Conservation (phyloP, 2,888 invertebrate species). For the Drosophila kuntzei region DNA sequence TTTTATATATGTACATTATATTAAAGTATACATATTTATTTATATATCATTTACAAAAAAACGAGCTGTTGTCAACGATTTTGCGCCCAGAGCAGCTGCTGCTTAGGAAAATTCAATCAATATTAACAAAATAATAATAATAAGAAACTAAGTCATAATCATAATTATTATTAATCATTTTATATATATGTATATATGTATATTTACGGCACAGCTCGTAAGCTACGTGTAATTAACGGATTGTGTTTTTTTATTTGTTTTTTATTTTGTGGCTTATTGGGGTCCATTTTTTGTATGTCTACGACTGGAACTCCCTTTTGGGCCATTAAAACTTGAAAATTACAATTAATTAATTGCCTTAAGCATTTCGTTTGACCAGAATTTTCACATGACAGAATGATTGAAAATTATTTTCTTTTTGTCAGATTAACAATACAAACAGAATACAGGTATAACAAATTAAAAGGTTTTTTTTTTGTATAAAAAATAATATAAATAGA, state of each 20-base stretch:
- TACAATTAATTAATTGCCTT: slow-evolving; percentile 47
- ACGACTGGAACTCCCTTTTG: slow-evolving; percentile 47
- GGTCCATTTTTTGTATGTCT: slow-evolving; percentile 44
- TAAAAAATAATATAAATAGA: slow-evolving; percentile 51
- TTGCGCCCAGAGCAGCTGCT: slow-evolving; percentile 29
- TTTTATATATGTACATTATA: slow-evolving; percentile 56
- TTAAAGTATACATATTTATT: slow-evolving; percentile 54
- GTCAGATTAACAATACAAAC: slow-evolving; percentile 61
- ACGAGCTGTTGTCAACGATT: slow-evolving; percentile 38
- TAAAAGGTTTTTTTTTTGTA: slow-evolving; percentile 2
- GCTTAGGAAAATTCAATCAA: slow-evolving; percentile 59
- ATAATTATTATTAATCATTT: slow-evolving; percentile 38
- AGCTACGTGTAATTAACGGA: slow-evolving; percentile 40
- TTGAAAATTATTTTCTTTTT: slow-evolving; percentile 50
- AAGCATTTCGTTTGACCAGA: slow-evolving; percentile 70
- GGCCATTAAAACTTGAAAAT: slow-evolving; percentile 45
- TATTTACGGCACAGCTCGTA: slow-evolving; percentile 53
- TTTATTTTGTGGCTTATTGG: slow-evolving; percentile 18
- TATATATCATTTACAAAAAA: slow-evolving; percentile 64
- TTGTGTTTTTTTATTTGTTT: slow-evolving; percentile 14
- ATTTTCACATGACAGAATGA: slow-evolving; percentile 60
- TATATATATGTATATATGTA: slow-evolving; percentile 34
- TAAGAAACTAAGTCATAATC: slow-evolving; percentile 26
- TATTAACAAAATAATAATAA: slow-evolving; percentile 55
- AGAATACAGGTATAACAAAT: slow-evolving; percentile 59